These are phyloP conservation scores for Sycophaga agraensis DNA, from an alignment of 1,140 invertebrate genomes.

Conservation along the genomic window DNA sequence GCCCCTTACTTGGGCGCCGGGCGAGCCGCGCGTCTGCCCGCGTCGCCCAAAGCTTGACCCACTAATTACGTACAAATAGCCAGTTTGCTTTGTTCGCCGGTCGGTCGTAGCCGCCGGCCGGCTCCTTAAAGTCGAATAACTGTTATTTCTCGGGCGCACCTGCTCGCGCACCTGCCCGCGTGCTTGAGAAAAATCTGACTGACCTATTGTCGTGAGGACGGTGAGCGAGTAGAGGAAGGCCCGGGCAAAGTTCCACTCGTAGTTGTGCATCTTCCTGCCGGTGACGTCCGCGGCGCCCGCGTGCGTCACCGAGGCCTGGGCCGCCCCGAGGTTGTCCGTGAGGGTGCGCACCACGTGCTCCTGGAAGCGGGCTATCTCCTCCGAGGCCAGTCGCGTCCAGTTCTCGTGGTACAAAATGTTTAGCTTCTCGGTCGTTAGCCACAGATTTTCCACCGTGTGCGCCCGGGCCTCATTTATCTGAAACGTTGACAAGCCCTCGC, in stretches of 20 bases:
- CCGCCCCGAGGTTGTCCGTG: constrained; percentile 70
- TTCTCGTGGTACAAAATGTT: constrained; percentile 94
- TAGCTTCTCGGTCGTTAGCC: constrained; percentile 91
- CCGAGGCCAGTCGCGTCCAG: constrained; percentile 84
- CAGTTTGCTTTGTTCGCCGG: constrained; percentile 23
- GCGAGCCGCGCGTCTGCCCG: too few species aligned
- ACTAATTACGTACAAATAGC: constrained; percentile 49
- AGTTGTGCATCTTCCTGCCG: constrained; percentile 52
- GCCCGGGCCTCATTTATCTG: constrained; percentile 66
- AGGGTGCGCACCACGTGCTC: constrained; percentile 79
- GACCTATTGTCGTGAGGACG: constrained; percentile 94
- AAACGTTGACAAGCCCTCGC: too few species aligned
- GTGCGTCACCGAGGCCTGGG: constrained; percentile 46
- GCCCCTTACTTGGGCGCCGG: too few species aligned
- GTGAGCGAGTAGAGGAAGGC: constrained; percentile 95
- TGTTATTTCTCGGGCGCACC: background rate
- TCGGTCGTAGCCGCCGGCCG: too few species aligned
- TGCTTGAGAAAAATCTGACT: constrained; percentile 53
- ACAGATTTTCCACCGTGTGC: constrained; percentile 83
- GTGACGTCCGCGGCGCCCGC: constrained; percentile 41
- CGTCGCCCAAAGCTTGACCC: constrained; percentile 35
- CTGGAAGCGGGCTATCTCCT: constrained; percentile 88
- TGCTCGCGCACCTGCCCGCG: too few species aligned
- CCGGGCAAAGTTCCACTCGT: constrained; percentile 90
- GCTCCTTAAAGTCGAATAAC: background rate